Percentiles rank a stretch among this genome's conserved stretches.
Conservation (phyloP, 2,888 invertebrate species). For the Dynastes hyllus region DNA sequence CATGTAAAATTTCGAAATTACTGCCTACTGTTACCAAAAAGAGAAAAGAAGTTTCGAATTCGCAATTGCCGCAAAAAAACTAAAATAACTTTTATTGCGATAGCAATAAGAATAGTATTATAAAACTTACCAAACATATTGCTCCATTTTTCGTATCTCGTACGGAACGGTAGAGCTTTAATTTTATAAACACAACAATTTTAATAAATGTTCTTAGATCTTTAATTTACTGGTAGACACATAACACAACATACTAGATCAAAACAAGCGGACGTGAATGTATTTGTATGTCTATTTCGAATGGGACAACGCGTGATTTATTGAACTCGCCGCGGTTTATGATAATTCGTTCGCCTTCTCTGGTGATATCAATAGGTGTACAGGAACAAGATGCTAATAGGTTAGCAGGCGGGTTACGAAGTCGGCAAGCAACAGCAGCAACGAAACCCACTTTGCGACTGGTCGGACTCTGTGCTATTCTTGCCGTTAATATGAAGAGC, state of each 20-base stretch:
- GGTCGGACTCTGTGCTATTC: slow-evolving; percentile 55
- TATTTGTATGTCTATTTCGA: neutral
- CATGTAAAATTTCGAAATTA: slow-evolving; percentile 34
- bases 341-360: slow-evolving; percentile 25
- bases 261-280: neutral
- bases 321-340: slow-evolving; percentile 24
- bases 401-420: slow-evolving; percentile 14
- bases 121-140: slow-evolving; percentile 41
- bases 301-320: slow-evolving; percentile 23
- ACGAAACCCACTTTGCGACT: slow-evolving; percentile 56
- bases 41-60: slow-evolving; percentile 5
- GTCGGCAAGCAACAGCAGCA: slow-evolving; percentile 31
- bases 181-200: slow-evolving; percentile 21
- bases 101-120: neutral
- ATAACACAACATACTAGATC: slow-evolving; percentile 17
- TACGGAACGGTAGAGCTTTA: neutral
- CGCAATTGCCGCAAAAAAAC: neutral
- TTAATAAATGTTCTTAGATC: neutral
- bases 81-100: neutral
- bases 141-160: slow-evolving; percentile 33
- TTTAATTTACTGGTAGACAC: slow-evolving; percentile 5
- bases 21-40: slow-evolving; percentile 3
- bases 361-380: slow-evolving; percentile 34
- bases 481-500: slow-evolving; percentile 58
- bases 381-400: slow-evolving; percentile 14